A percentile compares a stretch with the other conserved stretches of the same genome.
phyloP scores from a whole-genome alignment of 2,113 vertebrate species.

The Steatornis caripensis region DNA sequence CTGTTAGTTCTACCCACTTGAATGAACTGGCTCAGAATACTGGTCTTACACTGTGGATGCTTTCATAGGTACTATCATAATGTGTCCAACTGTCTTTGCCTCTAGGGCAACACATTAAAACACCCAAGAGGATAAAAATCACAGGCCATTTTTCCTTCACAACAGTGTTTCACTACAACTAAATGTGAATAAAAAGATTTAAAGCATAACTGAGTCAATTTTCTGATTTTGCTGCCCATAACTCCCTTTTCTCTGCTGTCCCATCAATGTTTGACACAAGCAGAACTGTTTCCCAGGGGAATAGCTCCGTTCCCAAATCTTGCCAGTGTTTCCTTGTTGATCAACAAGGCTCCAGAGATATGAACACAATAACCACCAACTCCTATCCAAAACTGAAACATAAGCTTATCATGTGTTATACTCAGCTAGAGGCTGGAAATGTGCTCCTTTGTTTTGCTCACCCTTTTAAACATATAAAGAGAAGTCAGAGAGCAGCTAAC shows the following conservation, averaged over 20 bases:
- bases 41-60: neutral
- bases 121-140: neutral
- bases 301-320: neutral
- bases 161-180: neutral
- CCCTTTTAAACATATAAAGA: constrained; percentile 16
- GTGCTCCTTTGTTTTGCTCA: constrained; percentile 10
- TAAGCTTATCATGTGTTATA: neutral
- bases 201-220: neutral
- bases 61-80: neutral
- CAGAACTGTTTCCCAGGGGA: neutral
- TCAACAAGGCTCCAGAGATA: neutral
- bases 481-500: constrained; percentile 20
- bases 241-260: neutral
- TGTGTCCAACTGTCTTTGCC: neutral
- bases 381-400: neutral
- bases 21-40: neutral
- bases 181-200: neutral
- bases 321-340: neutral
- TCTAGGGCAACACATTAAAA: neutral
- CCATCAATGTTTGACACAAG: neutral
- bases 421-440: constrained; percentile 23
- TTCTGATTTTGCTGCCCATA: neutral
- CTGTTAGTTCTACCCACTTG: neutral
- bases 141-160: neutral
- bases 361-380: neutral